Evolutionary conservation across 2,888 invertebrate genomes (phyloP), one percentile per base, ranked within the genome.

Genomic region (Lathronympha strigana): DNA sequence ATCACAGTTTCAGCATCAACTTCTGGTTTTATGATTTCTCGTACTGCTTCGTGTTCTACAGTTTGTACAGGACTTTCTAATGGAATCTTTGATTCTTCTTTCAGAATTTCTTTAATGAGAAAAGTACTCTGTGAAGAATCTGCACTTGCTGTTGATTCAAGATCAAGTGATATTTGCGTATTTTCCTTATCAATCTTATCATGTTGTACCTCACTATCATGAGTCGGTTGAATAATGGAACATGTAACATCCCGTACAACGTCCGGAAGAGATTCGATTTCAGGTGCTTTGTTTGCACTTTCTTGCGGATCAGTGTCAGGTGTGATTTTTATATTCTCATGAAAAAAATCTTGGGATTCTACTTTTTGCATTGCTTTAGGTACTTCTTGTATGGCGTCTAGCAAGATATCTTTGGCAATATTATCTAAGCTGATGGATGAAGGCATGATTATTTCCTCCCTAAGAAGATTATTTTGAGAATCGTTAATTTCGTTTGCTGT

Each of bases 81-180:
- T 11, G 25, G 33, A 45, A 25, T 23, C 13, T 58, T 58, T 1
- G 19, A 13, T 45, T 60, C 58, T 51, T 64, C 64, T 45, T 45
- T 64, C 53, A 64, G 25, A 3, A 45, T 60, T 33, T 64, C 51
- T 60, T 53, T 58, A 31, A 45, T 60, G 3, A 60, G 51, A 64
- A 53, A 60, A 45, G 64, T 64, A 64, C 58, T 51, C 51, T 58
- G 64, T 45, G 64, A 64, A 64, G 64, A 64, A 60, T 64, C 58
- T 15, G 58, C 51, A 50, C 64, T 64, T 2, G 64, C 58, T 6
- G 64, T 58, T n/a, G 58, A 64, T 51, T 64, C 64, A n/a, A 31
- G 49, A 19, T 63, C 63, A 19, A 64, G 28, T 21, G 64, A 60
- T 5, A 36, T 11, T 51, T 60, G 51, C 23, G 11, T 11, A 15